These are phyloP conservation scores for Rhinoderma darwinii DNA, from an alignment of 2,113 vertebrate species.

Conservation along the genomic window DNA sequence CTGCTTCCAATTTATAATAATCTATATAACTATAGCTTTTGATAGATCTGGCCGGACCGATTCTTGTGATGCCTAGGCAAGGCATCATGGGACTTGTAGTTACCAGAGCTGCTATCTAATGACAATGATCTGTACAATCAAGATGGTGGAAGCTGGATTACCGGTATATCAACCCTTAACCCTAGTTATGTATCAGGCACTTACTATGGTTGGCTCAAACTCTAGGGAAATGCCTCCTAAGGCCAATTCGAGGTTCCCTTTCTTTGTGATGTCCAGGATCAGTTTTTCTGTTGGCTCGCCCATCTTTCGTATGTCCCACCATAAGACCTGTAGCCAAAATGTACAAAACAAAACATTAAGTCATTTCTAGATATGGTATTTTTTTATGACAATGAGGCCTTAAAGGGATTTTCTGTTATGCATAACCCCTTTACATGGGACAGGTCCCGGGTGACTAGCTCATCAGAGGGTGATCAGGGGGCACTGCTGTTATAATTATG, in stretches of 20 bases:
- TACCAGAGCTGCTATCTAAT: neutral
- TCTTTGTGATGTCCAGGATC: constrained; percentile 81
- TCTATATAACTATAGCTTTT: neutral
- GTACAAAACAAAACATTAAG: neutral
- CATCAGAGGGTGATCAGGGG: neutral
- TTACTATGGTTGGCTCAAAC: constrained; percentile 88
- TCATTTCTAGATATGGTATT: neutral
- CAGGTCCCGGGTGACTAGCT: neutral
- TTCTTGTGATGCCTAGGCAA: neutral
- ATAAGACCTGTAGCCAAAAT: constrained; percentile 79
- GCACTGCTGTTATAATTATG: neutral
- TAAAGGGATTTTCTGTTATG: neutral
- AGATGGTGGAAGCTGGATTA: too few relatives aligned
- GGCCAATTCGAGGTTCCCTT: constrained; percentile 78
- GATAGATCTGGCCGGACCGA: neutral
- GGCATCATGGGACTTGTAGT: neutral
- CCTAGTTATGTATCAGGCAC: constrained; percentile 51
- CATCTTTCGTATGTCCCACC: constrained; percentile 93
- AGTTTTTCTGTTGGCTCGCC: constrained; percentile 84
- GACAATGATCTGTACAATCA: too few relatives aligned
- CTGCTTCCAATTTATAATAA: neutral
- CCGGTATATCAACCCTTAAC: too few relatives aligned
- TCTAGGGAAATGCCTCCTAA: constrained; percentile 86
- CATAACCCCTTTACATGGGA: neutral
- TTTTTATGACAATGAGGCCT: neutral